A percentile compares a stretch with the other conserved stretches of the same genome.
Conservation (phyloP, 2,888 invertebrate genomes). For the Machimus atricapillus region DNA sequence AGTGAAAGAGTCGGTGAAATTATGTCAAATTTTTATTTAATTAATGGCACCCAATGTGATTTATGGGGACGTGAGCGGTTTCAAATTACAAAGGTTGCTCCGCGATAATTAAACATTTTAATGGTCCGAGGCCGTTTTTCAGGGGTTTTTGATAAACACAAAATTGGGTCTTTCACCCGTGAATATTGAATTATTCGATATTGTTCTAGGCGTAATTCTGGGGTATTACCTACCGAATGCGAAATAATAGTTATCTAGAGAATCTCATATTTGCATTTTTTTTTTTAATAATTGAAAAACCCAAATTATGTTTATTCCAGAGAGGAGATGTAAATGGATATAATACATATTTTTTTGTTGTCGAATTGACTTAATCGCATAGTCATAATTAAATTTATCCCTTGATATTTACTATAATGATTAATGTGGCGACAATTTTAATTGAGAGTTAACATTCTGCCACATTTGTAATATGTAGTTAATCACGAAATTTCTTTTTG, state of each 20-base stretch:
- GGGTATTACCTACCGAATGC: not conserved
- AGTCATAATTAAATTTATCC: not conserved
- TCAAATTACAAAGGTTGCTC: not conserved
- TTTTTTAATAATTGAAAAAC: not conserved
- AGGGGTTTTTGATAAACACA: not conserved
- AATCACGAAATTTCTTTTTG: too few species aligned
- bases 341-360: not conserved
- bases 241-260: not conserved
- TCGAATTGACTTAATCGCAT: not conserved
- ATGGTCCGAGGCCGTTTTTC: not conserved
- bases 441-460: not conserved
- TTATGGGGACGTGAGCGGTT: not conserved
- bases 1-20: slow-evolving; percentile 2
- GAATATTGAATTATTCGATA: not conserved
- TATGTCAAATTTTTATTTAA: slow-evolving; percentile 11
- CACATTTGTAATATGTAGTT: not conserved
- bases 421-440: not conserved
- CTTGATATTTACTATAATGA: not conserved
- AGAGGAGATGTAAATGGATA: not conserved
- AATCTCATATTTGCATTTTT: not conserved
- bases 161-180: not conserved
- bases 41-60: not conserved
- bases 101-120: not conserved
- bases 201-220: not conserved
- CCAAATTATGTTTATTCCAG: not conserved